Evolutionary conservation across 2,797 vertebrate genomes (phyloP).

Genomic region (Myotis findleyi): DNA sequence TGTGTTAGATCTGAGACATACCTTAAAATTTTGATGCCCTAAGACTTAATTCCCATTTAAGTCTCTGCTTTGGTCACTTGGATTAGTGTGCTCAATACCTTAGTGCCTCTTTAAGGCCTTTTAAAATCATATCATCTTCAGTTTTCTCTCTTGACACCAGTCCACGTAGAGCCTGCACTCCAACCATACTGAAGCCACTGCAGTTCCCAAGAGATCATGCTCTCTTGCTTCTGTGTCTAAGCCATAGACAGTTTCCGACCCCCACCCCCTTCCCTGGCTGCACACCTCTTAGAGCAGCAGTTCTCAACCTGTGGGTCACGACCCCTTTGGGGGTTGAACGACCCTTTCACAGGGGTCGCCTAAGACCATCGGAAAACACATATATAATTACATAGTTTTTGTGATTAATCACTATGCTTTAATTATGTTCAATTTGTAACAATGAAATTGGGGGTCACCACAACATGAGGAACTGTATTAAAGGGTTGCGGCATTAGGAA

Average conservation of each 20-base stretch:
- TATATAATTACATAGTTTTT: too few species aligned
- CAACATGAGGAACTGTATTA: too few species aligned
- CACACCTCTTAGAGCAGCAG: neutral
- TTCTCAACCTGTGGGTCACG: too few species aligned
- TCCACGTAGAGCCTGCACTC: neutral
- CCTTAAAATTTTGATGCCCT: neutral
- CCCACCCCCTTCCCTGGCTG: neutral
- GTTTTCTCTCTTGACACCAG: neutral
- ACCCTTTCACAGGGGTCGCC: too few species aligned
- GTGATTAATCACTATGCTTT: too few species aligned
- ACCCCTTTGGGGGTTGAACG: too few species aligned
- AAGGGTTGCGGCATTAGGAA: too few species aligned
- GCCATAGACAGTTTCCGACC: neutral
- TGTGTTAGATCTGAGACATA: neutral
- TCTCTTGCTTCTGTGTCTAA: neutral
- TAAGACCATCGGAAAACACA: too few species aligned
- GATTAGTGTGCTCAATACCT: neutral
- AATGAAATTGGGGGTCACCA: too few species aligned
- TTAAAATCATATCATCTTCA: neutral
- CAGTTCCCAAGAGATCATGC: neutral
- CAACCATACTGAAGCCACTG: neutral
- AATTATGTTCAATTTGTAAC: too few species aligned
- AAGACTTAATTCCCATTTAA: neutral
- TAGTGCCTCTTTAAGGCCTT: neutral
- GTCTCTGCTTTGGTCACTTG: conserved; percentile 4